phyloP scores from a whole-genome alignment of 2,113 vertebrate genomes.

The Eurystomus gularis region DNA sequence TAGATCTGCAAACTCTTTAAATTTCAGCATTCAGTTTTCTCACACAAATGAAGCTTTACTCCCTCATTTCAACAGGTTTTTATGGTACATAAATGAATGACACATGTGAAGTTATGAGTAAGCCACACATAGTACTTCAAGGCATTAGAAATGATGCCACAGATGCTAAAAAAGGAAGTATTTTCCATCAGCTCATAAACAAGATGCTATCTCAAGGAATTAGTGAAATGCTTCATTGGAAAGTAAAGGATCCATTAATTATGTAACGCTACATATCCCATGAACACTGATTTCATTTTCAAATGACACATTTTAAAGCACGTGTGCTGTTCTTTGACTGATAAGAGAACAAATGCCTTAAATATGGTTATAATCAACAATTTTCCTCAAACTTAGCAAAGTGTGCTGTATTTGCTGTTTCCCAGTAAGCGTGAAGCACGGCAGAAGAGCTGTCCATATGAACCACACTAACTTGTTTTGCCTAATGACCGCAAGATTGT shows the following conservation, averaged over 20 bases:
- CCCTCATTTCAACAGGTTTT: background rate
- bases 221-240: background rate
- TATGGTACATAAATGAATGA: background rate
- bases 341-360: background rate
- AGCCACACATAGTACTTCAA: background rate
- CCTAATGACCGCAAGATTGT: background rate
- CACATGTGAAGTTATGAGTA: background rate
- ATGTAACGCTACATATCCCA: background rate
- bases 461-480: background rate
- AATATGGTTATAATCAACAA: background rate
- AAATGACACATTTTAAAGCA: conserved; percentile 27
- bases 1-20: background rate
- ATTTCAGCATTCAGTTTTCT: background rate
- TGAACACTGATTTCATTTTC: background rate
- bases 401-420: background rate
- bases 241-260: conserved; percentile 4
- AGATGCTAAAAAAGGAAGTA: background rate
- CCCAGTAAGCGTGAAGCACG: background rate
- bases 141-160: background rate
- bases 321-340: background rate
- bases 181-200: background rate
- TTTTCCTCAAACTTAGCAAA: background rate
- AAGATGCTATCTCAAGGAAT: background rate
- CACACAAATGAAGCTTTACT: background rate
- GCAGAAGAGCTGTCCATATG: background rate